Percentiles rank a stretch among this genome's conserved stretches.
These are phyloP conservation scores for Automeris io DNA, from an alignment of 2,888 invertebrate species.

Conservation along the genomic window DNA sequence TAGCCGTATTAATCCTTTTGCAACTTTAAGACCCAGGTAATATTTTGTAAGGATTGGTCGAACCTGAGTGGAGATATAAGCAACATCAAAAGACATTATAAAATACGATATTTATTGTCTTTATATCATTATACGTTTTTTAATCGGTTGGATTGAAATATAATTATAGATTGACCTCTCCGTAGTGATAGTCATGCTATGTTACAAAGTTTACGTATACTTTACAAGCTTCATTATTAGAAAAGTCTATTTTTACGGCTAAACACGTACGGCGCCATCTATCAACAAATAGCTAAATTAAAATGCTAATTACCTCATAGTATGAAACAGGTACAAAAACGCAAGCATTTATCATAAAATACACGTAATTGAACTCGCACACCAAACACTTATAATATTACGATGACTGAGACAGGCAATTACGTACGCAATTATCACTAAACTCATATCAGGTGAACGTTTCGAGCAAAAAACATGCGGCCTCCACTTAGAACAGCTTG, in stretches of 20 bases:
- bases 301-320: slow-evolving; percentile 5
- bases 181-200: background rate
- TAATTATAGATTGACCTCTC: no score
- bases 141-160: no score
- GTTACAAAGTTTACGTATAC: no score
- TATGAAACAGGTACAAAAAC: slow-evolving; percentile 10
- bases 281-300: slow-evolving; percentile 22
- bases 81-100: no score
- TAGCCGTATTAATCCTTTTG: no score
- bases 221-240: background rate
- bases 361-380: slow-evolving; percentile 30
- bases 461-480: slow-evolving; percentile 49
- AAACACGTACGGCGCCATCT: slow-evolving; percentile 33
- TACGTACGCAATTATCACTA: slow-evolving; percentile 62
- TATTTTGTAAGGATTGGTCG: no score
- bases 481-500: slow-evolving; percentile 72
- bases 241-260: background rate
- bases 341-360: slow-evolving; percentile 14
- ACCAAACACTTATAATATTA: slow-evolving; percentile 51
- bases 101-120: no score
- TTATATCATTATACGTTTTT: no score
- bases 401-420: slow-evolving; percentile 50
- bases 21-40: no score
- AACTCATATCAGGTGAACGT: slow-evolving; percentile 63
- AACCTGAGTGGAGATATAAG: no score